These are phyloP conservation scores for Berghia stephanieae DNA, from an alignment of 1,140 invertebrate species.

Conservation along the genomic window DNA sequence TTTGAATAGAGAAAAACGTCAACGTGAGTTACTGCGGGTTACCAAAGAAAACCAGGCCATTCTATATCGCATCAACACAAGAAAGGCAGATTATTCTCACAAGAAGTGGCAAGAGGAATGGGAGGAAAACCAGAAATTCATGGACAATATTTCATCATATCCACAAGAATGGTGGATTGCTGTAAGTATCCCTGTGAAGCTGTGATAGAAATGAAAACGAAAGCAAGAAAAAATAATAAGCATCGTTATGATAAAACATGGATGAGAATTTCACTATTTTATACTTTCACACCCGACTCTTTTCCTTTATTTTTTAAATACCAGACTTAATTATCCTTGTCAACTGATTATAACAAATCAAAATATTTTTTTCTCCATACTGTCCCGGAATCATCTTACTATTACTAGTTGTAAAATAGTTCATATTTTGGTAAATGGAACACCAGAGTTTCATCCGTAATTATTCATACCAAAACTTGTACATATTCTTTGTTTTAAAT, in stretches of 20 bases:
- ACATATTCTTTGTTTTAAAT: no score
- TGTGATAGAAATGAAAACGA: background rate
- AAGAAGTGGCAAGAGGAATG: slow-evolving; percentile 58
- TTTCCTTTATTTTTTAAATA: no score
- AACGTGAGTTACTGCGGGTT: slow-evolving; percentile 60
- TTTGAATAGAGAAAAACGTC: slow-evolving; percentile 57
- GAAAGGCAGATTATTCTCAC: slow-evolving; percentile 62
- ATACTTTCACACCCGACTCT: no score
- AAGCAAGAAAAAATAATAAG: background rate
- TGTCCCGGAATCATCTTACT: no score
- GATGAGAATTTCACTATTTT: background rate
- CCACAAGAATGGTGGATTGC: slow-evolving; percentile 65
- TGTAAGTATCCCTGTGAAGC: slow-evolving; percentile 15
- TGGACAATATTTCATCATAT: slow-evolving; percentile 65
- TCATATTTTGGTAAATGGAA: no score
- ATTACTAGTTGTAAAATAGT: no score
- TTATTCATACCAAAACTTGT: no score
- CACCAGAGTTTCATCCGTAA: no score
- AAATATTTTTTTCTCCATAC: background rate
- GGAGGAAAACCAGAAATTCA: slow-evolving; percentile 62
- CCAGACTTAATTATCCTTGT: background rate
- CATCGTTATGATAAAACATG: background rate
- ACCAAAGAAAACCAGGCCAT: slow-evolving; percentile 64
- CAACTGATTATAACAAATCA: background rate
- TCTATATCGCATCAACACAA: slow-evolving; percentile 56